Evolutionary conservation across 2,888 invertebrate species (phyloP).

Genomic region (Pseudococcus longispinus): DNA sequence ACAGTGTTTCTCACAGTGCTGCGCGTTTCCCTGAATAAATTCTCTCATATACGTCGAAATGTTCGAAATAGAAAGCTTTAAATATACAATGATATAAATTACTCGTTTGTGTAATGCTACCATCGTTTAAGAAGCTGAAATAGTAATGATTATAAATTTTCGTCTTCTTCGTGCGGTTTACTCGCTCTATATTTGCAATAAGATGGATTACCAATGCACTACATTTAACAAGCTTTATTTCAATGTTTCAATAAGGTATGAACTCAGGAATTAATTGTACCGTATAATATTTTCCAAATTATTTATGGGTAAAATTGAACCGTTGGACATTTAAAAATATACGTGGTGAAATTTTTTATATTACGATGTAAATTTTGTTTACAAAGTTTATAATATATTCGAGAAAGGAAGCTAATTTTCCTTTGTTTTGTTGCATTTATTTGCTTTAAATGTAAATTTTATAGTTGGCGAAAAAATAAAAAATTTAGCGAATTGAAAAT

Average conservation of each 20-base stretch:
- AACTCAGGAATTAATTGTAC: neutral
- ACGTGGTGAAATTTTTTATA: neutral
- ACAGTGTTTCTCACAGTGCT: neutral
- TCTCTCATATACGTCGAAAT: neutral
- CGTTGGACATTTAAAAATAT: neutral
- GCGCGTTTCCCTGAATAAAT: neutral
- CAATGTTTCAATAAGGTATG: neutral
- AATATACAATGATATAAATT: conserved; percentile 18
- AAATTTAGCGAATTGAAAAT: no score
- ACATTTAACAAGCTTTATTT: neutral
- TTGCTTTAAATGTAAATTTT: no score
- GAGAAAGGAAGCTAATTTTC: no score
- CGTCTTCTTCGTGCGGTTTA: neutral
- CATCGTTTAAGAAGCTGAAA: neutral
- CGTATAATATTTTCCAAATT: neutral
- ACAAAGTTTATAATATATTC: no score
- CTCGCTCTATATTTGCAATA: neutral
- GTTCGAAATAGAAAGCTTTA: neutral
- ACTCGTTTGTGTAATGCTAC: neutral
- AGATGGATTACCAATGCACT: neutral
- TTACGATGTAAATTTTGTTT: no score
- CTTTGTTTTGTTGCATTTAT: no score
- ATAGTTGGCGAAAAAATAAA: no score
- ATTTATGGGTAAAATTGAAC: neutral
- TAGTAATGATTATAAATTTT: conserved; percentile 40